phyloP scores from a whole-genome alignment of 37 sponge, comb jelly and placozoan species.

The Eunapius fragilis region DNA sequence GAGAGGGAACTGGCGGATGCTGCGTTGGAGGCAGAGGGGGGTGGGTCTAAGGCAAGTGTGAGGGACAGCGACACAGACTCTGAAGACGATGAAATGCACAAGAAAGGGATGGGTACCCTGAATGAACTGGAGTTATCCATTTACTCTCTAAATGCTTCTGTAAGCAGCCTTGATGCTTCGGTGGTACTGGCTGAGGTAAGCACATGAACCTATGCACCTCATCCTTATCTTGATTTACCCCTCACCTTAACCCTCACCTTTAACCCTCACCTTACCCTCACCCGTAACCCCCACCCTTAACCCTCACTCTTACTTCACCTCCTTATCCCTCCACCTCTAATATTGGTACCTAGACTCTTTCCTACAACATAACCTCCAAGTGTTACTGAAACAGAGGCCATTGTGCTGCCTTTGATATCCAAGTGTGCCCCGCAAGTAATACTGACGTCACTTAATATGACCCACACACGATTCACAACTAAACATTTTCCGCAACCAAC shows the following conservation, averaged over 20 bases:
- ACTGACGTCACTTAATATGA: no score
- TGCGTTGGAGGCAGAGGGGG: slow-evolving; percentile 36
- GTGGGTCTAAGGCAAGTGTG: neutral
- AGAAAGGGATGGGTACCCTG: neutral
- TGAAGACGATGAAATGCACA: neutral
- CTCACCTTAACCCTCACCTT: neutral
- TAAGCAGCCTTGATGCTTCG: slow-evolving; percentile 21
- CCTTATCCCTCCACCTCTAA: no score
- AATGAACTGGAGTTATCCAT: slow-evolving; percentile 48
- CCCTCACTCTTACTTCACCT: neutral
- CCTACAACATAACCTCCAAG: no score
- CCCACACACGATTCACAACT: no score
- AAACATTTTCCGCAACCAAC: no score
- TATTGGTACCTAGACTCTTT: no score
- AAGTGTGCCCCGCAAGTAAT: no score
- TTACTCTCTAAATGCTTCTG: slow-evolving; percentile 58
- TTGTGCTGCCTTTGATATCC: no score
- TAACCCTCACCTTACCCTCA: neutral
- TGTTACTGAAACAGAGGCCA: no score
- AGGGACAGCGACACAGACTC: neutral
- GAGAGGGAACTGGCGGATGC: slow-evolving; percentile 72
- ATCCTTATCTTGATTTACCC: neutral
- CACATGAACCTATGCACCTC: neutral
- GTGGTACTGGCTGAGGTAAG: slow-evolving; percentile 45
- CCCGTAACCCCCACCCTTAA: neutral